Evolutionary conservation across 2,797 vertebrate genomes (phyloP).

Genomic region (Microtus californicus): DNA sequence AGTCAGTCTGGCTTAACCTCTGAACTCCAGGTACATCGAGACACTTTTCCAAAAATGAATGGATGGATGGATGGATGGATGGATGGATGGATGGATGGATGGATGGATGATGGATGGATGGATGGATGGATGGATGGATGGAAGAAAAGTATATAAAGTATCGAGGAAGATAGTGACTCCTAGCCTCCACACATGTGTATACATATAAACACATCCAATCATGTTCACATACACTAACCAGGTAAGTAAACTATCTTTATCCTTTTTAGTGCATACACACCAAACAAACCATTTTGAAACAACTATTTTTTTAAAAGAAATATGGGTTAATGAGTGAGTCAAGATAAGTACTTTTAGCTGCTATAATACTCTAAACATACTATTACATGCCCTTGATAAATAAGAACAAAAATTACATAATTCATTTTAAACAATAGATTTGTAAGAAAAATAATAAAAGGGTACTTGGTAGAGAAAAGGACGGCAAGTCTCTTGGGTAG

Average conservation of each 20-base stretch:
- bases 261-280: not conserved
- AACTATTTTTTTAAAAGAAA: not conserved
- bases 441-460: constrained; percentile 54
- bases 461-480: constrained; percentile 70
- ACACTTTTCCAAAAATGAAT: not conserved
- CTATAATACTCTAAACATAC: constrained; percentile 37
- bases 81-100: too few relatives aligned
- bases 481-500: constrained; percentile 46
- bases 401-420: constrained; percentile 28
- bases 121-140: too few relatives aligned
- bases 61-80: not conserved
- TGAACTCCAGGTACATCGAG: not conserved
- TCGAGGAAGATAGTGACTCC: not conserved
- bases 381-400: not conserved
- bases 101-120: too few relatives aligned
- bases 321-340: not conserved
- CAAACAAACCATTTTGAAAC: not conserved
- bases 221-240: not conserved
- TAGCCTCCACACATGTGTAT: not conserved
- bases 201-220: not conserved
- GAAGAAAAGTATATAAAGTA: not conserved
- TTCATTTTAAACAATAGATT: constrained; percentile 33
- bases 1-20: not conserved
- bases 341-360: constrained; percentile 33
- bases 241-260: not conserved